Evolutionary conservation across 30 jellyfish, hydroid and myxozoan species (phyloP).

Genomic region (Catostylus mosaicus): DNA sequence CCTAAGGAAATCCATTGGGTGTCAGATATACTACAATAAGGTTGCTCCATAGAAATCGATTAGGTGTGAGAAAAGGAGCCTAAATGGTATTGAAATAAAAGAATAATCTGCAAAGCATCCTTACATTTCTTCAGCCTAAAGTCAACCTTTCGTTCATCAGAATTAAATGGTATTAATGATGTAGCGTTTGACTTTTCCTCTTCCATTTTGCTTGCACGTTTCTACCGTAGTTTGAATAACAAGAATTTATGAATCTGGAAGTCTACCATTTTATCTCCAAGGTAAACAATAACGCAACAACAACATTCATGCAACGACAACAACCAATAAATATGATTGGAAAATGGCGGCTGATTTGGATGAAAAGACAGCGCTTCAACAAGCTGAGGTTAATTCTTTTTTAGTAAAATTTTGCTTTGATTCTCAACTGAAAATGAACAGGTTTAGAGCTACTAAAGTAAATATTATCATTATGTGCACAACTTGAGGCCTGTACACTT

Average conservation of each 20-base stretch:
- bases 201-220: background rate
- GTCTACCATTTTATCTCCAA: slow-evolving; percentile 45
- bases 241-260: background rate
- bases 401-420: too few relatives aligned
- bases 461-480: too few relatives aligned
- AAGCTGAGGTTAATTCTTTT: slow-evolving; percentile 51
- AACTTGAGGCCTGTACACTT: too few relatives aligned
- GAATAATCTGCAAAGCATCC: too few relatives aligned
- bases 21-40: too few relatives aligned
- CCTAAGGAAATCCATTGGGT: too few relatives aligned
- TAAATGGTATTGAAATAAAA: too few relatives aligned
- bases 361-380: slow-evolving; percentile 32
- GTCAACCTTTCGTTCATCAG: slow-evolving; percentile 18
- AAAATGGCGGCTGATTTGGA: slow-evolving; percentile 41
- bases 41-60: too few relatives aligned
- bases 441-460: too few relatives aligned
- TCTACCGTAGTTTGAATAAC: background rate
- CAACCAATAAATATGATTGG: background rate
- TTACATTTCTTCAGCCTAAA: slow-evolving; percentile 24
- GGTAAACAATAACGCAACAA: slow-evolving; percentile 50
- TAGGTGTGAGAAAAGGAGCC: too few relatives aligned
- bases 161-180: background rate
- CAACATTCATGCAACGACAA: slow-evolving; percentile 40
- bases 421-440: too few relatives aligned
- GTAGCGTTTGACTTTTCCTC: background rate